phyloP scores from a whole-genome alignment of 2,113 vertebrate genomes.

The Brachypodius melanocephalos region DNA sequence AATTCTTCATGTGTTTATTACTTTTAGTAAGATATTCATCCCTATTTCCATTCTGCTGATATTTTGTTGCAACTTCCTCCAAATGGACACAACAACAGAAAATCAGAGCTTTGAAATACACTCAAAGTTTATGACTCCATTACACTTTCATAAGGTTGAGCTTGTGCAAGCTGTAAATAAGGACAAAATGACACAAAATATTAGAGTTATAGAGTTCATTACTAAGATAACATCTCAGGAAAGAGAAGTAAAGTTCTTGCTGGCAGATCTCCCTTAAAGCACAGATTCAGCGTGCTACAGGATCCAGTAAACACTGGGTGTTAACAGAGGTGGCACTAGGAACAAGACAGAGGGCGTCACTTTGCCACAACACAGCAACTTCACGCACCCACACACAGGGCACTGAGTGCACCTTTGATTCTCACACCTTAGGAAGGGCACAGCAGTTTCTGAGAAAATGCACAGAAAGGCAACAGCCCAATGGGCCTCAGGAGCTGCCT shows the following conservation, averaged over 20 bases:
- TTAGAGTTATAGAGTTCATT: not conserved
- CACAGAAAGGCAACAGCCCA: not conserved
- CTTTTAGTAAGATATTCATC: not conserved
- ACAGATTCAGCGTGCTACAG: not conserved
- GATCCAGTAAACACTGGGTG: rapidly evolving
- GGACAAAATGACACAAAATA: not conserved
- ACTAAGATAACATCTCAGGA: not conserved
- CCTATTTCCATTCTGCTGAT: not conserved
- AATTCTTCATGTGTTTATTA: not conserved
- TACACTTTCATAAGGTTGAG: not conserved
- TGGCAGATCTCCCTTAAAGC: not conserved
- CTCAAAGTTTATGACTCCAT: not conserved
- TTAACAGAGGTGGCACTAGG: not conserved
- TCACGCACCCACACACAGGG: not conserved
- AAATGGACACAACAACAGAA: not conserved
- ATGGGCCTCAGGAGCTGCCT: not conserved
- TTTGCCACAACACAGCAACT: not conserved
- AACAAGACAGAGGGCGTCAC: not conserved
- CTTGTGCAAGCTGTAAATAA: not conserved
- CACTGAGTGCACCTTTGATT: not conserved
- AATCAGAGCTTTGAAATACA: not conserved
- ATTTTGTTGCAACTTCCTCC: not conserved
- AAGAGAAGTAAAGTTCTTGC: not conserved
- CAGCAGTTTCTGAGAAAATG: not conserved
- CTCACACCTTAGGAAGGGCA: not conserved